These are phyloP conservation scores for Uloborus plumipes DNA, from an alignment of 2,888 invertebrate species.

Conservation along the genomic window DNA sequence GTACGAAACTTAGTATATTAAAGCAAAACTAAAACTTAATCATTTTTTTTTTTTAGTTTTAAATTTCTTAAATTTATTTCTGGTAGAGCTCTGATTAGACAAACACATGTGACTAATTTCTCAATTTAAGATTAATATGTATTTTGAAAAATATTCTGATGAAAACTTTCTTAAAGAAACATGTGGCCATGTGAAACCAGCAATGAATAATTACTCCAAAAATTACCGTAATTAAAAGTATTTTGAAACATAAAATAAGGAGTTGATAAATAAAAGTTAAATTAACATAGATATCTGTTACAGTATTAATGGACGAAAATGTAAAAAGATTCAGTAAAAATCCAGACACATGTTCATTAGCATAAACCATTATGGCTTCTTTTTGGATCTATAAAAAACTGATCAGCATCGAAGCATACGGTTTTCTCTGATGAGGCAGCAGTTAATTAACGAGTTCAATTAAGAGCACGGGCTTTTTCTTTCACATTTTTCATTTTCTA, in stretches of 20 bases:
- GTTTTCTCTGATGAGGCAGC: constrained; percentile 1
- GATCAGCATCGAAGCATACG: not conserved
- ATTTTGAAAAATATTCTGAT: too few relatives aligned
- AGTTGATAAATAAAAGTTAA: constrained; percentile 25
- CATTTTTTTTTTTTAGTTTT: too few relatives aligned
- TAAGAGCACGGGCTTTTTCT: constrained; percentile 21
- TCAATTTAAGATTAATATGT: too few relatives aligned
- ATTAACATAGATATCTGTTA: not conserved
- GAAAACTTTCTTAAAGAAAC: too few relatives aligned
- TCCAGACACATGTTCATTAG: constrained; percentile 38
- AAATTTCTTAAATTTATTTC: too few relatives aligned
- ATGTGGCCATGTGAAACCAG: too few relatives aligned
- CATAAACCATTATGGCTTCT: constrained; percentile 44
- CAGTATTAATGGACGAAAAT: constrained; percentile 1
- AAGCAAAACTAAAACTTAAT: too few relatives aligned
- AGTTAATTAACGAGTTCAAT: constrained; percentile 51
- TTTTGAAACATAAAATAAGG: constrained; percentile 21
- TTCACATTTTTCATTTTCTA: constrained; percentile 15
- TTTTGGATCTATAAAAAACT: constrained; percentile 7
- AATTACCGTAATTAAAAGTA: constrained; percentile 31
- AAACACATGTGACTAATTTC: too few relatives aligned
- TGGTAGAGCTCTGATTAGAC: too few relatives aligned
- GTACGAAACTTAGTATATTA: too few relatives aligned
- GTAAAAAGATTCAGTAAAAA: constrained; percentile 26
- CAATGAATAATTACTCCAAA: too few relatives aligned